Evolutionary conservation across 2,797 vertebrate genomes (phyloP).

Genomic region (Mormyrops attenuatus): DNA sequence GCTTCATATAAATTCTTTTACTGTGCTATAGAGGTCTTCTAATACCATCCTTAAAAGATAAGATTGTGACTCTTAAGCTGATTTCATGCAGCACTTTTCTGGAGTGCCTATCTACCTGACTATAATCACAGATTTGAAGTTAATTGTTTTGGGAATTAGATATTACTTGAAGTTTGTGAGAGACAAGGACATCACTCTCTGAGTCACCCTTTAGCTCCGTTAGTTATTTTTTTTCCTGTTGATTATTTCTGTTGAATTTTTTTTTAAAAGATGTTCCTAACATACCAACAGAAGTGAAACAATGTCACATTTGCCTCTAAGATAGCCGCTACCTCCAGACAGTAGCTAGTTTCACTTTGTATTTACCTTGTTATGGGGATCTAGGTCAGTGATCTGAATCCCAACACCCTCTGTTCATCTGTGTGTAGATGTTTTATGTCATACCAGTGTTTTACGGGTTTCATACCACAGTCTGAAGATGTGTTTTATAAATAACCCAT

Average conservation of each 20-base stretch:
- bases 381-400: not conserved
- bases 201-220: not conserved
- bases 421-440: not conserved
- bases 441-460: not conserved
- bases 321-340: not conserved
- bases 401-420: not conserved
- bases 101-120: not conserved
- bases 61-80: not conserved
- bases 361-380: not conserved
- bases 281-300: not conserved
- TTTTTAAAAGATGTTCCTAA: not conserved
- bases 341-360: not conserved
- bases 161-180: not conserved
- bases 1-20: not conserved
- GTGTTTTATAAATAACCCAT: not conserved
- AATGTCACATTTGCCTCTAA: not conserved
- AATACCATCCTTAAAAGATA: constrained; percentile 8
- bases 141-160: not conserved
- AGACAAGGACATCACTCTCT: not conserved
- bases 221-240: not conserved
- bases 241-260: not conserved
- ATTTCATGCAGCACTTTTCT: not conserved
- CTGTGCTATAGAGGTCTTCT: not conserved
- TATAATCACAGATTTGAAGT: not conserved
- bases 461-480: not conserved